These are phyloP conservation scores for Tragelaphus eurycerus DNA, from an alignment of 2,797 vertebrate species.

Conservation along the genomic window DNA sequence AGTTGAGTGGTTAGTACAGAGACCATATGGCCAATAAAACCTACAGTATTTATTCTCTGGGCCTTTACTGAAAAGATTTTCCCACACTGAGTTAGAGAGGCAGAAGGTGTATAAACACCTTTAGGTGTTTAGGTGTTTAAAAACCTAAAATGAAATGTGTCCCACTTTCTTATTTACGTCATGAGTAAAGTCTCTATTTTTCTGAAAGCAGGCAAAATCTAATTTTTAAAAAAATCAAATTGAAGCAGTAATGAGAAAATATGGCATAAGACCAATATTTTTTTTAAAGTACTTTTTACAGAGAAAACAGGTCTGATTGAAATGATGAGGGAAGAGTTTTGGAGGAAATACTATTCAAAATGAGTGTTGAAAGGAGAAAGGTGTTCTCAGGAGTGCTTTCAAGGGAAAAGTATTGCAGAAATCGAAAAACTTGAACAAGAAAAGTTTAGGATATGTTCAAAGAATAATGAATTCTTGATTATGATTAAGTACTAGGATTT, in stretches of 20 bases:
- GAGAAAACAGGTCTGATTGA: not conserved
- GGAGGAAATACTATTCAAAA: not conserved
- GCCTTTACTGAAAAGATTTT: not conserved
- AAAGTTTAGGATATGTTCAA: not conserved
- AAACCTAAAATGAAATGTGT: not conserved
- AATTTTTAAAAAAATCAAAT: not conserved
- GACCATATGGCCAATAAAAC: not conserved
- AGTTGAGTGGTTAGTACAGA: not conserved
- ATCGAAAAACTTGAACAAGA: not conserved
- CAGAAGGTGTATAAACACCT: not conserved
- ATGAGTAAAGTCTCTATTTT: not conserved
- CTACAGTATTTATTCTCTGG: not conserved
- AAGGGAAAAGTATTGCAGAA: not conserved
- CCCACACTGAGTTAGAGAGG: not conserved
- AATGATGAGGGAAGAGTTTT: not conserved
- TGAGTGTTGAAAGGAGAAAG: not conserved
- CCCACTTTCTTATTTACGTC: not conserved
- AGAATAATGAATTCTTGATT: not conserved
- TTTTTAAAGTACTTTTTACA: not conserved
- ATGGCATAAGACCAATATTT: not conserved
- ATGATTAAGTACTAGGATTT: not conserved
- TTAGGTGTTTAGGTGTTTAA: not conserved
- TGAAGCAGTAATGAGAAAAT: not conserved
- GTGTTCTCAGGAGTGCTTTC: not conserved
- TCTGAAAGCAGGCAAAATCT: not conserved